These are phyloP conservation scores for Cydia splendana DNA, from an alignment of 1,140 invertebrate genomes.

Conservation along the genomic window DNA sequence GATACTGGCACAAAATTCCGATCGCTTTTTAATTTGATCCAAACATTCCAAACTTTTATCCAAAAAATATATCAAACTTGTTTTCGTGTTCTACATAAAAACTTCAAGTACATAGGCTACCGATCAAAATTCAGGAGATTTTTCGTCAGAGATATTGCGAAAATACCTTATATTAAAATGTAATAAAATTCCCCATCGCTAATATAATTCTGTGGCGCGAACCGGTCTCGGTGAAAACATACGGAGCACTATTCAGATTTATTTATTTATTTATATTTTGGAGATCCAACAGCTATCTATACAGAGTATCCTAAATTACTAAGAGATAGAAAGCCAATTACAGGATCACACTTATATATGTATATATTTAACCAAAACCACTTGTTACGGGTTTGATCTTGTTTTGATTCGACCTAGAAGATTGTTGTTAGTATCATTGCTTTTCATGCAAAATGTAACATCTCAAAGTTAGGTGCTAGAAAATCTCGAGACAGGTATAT, in stretches of 20 bases:
- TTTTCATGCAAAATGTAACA: too few relatives aligned
- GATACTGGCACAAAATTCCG: background rate
- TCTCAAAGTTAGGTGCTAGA: too few relatives aligned
- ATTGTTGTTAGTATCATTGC: too few relatives aligned
- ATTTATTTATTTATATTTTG: too few relatives aligned
- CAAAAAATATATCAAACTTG: slow-evolving; percentile 61
- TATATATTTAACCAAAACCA: too few relatives aligned
- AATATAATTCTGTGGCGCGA: slow-evolving; percentile 66
- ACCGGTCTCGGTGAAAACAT: slow-evolving; percentile 48
- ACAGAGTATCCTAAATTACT: too few relatives aligned
- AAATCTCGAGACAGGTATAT: too few relatives aligned
- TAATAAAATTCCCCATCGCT: slow-evolving; percentile 71
- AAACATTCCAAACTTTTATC: slow-evolving; percentile 51
- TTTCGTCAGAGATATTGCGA: slow-evolving; percentile 61
- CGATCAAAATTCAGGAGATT: slow-evolving; percentile 65
- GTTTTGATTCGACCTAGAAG: too few relatives aligned
- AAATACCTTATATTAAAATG: slow-evolving; percentile 76
- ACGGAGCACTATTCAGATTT: background rate
- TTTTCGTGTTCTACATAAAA: slow-evolving; percentile 46
- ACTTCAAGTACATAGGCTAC: slow-evolving; percentile 42
- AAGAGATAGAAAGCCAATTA: too few relatives aligned
- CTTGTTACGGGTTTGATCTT: too few relatives aligned
- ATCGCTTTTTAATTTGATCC: slow-evolving; percentile 26
- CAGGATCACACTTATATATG: too few relatives aligned
- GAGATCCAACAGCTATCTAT: too few relatives aligned